These are phyloP conservation scores for Lamproptera curius DNA, from an alignment of 2,888 invertebrate genomes.

Conservation along the genomic window DNA sequence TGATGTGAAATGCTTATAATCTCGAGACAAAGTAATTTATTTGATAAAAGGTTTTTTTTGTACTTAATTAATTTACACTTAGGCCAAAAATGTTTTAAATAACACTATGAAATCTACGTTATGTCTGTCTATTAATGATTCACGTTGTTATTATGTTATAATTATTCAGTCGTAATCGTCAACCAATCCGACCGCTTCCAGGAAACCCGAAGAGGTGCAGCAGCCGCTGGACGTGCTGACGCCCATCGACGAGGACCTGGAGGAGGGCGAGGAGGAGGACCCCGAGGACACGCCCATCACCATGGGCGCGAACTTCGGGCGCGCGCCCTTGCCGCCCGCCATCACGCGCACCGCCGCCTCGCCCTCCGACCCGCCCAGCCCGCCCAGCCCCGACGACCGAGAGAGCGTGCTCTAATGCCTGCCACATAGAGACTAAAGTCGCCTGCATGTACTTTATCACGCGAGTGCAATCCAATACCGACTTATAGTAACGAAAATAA, in stretches of 20 bases:
- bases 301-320: slow-evolving; percentile 67
- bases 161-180: too few relatives aligned
- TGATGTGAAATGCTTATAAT: too few relatives aligned
- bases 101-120: too few relatives aligned
- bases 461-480: too few relatives aligned
- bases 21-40: too few relatives aligned
- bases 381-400: slow-evolving; percentile 69
- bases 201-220: slow-evolving; percentile 78
- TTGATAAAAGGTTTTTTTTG: too few relatives aligned
- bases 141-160: too few relatives aligned
- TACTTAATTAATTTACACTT: too few relatives aligned
- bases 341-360: slow-evolving; percentile 88
- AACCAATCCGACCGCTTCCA: too few relatives aligned
- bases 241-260: slow-evolving; percentile 88
- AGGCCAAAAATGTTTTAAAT: too few relatives aligned
- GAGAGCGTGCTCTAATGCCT: slow-evolving; percentile 82
- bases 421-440: not conserved
- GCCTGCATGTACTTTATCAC: not conserved
- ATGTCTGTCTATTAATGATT: too few relatives aligned
- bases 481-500: too few relatives aligned
- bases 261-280: slow-evolving; percentile 86
- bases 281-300: slow-evolving; percentile 83
- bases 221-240: slow-evolving; percentile 85
- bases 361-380: slow-evolving; percentile 70
- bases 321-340: slow-evolving; percentile 84